phyloP scores from a whole-genome alignment of 2,113 vertebrate species.

The Arizona elegans region DNA sequence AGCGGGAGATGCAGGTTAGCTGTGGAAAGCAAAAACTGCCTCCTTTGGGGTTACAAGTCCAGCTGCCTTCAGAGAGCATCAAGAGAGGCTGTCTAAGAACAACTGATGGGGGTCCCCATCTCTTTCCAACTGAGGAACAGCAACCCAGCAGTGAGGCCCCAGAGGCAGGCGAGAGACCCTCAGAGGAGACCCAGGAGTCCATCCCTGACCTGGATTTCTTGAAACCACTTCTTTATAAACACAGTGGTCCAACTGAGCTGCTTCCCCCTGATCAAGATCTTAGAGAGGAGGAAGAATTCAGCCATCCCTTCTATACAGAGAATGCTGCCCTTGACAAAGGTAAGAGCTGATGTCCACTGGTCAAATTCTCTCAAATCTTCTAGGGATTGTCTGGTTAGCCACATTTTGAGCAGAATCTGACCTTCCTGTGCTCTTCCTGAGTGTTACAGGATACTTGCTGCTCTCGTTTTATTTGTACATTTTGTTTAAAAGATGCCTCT shows the following conservation, averaged over 20 bases:
- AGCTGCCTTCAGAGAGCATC: background rate
- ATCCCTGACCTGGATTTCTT: constrained; percentile 58
- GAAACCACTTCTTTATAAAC: constrained; percentile 27
- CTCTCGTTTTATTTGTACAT: background rate
- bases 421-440: background rate
- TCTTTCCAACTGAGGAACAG: constrained; percentile 49
- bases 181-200: background rate
- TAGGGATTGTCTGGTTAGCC: background rate
- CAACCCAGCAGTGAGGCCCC: constrained; percentile 44
- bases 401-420: background rate
- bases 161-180: constrained; percentile 32
- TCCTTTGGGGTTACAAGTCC: constrained; percentile 36
- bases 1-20: constrained; percentile 52
- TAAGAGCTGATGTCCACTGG: constrained; percentile 42
- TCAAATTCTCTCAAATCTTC: background rate
- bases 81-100: constrained; percentile 42
- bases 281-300: constrained; percentile 43
- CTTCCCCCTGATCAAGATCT: constrained; percentile 80
- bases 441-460: background rate
- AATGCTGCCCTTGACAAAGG: constrained; percentile 50
- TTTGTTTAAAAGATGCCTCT: background rate
- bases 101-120: constrained; percentile 54
- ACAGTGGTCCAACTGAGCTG: constrained; percentile 46
- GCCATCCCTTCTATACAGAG: constrained; percentile 23
- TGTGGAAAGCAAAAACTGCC: constrained; percentile 66